These are phyloP conservation scores for Sylvietta virens DNA, from an alignment of 2,113 vertebrate species.

Conservation along the genomic window DNA sequence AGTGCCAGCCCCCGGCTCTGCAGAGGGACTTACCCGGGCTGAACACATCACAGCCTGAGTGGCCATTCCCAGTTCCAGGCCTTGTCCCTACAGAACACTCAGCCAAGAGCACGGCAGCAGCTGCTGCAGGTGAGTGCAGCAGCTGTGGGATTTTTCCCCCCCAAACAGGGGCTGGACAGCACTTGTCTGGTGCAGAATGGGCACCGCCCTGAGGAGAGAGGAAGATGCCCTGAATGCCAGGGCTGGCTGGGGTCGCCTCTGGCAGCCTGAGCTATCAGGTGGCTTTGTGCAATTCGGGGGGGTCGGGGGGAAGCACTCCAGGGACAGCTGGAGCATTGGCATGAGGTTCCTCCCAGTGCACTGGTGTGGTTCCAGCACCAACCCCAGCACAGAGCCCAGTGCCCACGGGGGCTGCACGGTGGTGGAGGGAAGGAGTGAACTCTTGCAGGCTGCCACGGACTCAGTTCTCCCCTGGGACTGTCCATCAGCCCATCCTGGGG, in stretches of 20 bases:
- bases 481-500: background rate
- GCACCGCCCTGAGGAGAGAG: fast-evolving
- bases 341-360: fast-evolving
- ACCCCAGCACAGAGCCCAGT: background rate
- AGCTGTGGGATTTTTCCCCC: background rate
- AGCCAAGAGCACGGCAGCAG: background rate
- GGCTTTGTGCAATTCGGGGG: background rate
- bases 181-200: fast-evolving
- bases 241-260: background rate
- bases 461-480: background rate
- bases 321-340: background rate
- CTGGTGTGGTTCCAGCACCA: background rate
- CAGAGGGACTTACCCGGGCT: fast-evolving
- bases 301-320: fast-evolving
- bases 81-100: background rate
- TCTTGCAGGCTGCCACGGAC: fast-evolving
- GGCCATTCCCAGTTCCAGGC: fast-evolving
- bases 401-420: fast-evolving
- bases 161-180: background rate
- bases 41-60: fast-evolving
- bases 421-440: background rate
- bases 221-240: fast-evolving
- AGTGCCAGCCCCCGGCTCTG: background rate
- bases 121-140: background rate
- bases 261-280: background rate